Base-by-base conservation (phyloP, 2,113 vertebrate species). In the Trichomycterus rosablanca region DNA sequence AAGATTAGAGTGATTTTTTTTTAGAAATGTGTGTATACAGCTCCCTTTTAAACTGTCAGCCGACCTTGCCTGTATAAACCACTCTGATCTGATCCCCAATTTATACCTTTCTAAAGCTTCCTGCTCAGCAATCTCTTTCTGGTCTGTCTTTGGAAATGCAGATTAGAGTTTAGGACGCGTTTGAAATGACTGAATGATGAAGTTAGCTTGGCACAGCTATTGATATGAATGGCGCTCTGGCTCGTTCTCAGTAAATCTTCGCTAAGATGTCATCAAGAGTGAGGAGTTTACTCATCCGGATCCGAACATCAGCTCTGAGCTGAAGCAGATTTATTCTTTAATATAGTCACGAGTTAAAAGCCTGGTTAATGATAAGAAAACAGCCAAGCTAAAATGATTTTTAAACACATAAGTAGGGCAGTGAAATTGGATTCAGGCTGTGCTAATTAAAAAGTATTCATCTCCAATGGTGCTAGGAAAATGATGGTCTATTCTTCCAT, bases 1-100 rank as follows among this genome's bases (percentile, higher is more conserved):
- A 68, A 79, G 74, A 75, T 75, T 76, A 74, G 72, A 53, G 56
- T 55, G 26, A 14, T 71, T 76, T 76, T 71, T 70, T 42, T 76
- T 66, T 67, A 75, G 76, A 74, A 52, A 64, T 52, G 23, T 23
- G 23, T 20, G 37, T 14, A 23, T 32, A 18, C 14, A 32, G 28
- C 28, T 58, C 20, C 51, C 20, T 34, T 9, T 58, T 51, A 53
- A 63, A 72, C 59, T 19, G 57, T 32, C 46, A 53, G 18, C 64
- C 52, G 66, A 68, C 63, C 61, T 62, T 55, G 39, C 52, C 74
- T 72, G 22, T 2, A 59, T 10, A 58, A 66, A 75, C 54, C 67
- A 58, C 49, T 52, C 48, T 58, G 54, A 76, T 80, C 75, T 59
- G 32, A 62, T 55, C 66, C 56, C 76, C 71, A 57, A 44, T 61